Evolutionary conservation across 2,888 invertebrate genomes (phyloP).

Genomic region (Chrysolina haemoptera): DNA sequence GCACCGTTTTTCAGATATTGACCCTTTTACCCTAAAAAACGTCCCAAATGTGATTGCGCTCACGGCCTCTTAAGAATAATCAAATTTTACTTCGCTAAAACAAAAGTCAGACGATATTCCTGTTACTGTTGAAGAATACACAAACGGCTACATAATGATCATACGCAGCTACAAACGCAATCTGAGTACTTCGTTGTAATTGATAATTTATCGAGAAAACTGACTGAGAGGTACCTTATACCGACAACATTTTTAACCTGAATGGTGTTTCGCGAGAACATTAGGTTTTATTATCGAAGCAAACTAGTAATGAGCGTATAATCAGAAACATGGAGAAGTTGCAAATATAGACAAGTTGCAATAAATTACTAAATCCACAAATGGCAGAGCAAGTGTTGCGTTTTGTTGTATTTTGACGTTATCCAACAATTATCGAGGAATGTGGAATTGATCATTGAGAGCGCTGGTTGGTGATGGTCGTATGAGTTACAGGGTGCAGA

Average conservation of each 20-base stretch:
- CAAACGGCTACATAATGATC: conserved; percentile 3
- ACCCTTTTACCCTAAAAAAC: too few species aligned
- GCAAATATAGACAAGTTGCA: conserved; percentile 46
- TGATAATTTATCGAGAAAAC: conserved; percentile 47
- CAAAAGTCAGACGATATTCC: background rate
- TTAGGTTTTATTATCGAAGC: conserved; percentile 44
- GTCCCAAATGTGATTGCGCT: too few species aligned
- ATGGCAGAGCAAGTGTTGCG: conserved; percentile 30
- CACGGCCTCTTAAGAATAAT: too few species aligned
- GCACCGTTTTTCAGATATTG: too few species aligned
- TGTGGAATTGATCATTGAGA: conserved; percentile 17
- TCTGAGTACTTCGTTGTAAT: conserved; percentile 41
- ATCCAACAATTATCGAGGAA: conserved; percentile 26
- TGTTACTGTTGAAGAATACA: conserved; percentile 7
- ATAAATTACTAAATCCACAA: conserved; percentile 40
- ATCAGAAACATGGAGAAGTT: conserved; percentile 39
- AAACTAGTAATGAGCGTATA: conserved; percentile 42
- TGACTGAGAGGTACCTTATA: conserved; percentile 47
- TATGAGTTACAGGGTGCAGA: background rate
- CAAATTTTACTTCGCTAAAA: too few species aligned
- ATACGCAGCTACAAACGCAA: conserved; percentile 25
- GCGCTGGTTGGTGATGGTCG: background rate
- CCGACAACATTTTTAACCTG: conserved; percentile 43
- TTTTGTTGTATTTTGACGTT: conserved; percentile 22
- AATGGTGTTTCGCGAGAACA: conserved; percentile 42